Evolutionary conservation across 2,888 invertebrate species (phyloP).

Genomic region (Eubasilissa splendida): DNA sequence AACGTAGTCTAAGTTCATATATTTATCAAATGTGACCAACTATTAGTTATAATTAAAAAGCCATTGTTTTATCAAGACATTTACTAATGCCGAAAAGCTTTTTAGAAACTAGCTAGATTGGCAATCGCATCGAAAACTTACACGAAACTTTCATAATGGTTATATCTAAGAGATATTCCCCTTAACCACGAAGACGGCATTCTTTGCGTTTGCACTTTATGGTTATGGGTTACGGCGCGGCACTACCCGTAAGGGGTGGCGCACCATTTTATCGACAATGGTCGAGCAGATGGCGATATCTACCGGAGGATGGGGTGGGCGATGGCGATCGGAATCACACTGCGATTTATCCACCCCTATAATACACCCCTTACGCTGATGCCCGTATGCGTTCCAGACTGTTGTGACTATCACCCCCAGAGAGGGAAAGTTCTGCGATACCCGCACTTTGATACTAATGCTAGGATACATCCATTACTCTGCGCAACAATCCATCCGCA

Average conservation of each 20-base stretch:
- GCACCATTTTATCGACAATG: slow-evolving; percentile 53
- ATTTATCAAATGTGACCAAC: too few species aligned
- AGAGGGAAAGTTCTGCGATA: not conserved
- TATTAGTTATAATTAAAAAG: too few species aligned
- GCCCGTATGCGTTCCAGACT: slow-evolving; percentile 14
- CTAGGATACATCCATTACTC: too few species aligned
- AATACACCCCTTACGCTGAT: slow-evolving; percentile 4
- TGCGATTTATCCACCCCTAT: slow-evolving; percentile 43
- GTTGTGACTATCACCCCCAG: not conserved
- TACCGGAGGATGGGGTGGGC: not conserved
- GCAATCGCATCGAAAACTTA: slow-evolving; percentile 37
- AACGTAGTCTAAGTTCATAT: too few species aligned
- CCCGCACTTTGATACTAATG: too few species aligned
- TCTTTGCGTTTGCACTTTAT: slow-evolving; percentile 47
- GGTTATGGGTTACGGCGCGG: slow-evolving; percentile 36
- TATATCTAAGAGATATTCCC: slow-evolving; percentile 39
- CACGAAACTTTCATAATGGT: slow-evolving; percentile 34
- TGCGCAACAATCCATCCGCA: too few species aligned
- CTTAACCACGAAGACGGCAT: slow-evolving; percentile 37
- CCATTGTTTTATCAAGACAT: not conserved
- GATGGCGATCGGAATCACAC: slow-evolving; percentile 48
- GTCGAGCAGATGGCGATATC: slow-evolving; percentile 35
- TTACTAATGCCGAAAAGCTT: slow-evolving; percentile 28
- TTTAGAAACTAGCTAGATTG: slow-evolving; percentile 23
- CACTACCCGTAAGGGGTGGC: slow-evolving; percentile 3